Evolutionary conservation across 2,888 invertebrate genomes (phyloP).

Genomic region (Achlya flavicornis): DNA sequence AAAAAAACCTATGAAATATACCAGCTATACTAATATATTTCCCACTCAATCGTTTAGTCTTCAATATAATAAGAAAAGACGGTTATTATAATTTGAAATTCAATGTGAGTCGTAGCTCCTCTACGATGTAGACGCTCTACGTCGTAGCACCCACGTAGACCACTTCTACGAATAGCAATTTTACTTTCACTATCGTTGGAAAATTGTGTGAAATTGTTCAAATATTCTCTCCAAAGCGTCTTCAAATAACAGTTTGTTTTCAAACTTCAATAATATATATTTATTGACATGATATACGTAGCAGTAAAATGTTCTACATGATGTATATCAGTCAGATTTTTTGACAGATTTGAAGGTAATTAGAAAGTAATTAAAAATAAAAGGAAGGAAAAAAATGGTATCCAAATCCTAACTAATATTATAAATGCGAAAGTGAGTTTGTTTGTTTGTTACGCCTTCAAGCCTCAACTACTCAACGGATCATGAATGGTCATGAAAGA

Average conservation of each 20-base stretch:
- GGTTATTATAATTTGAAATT: conserved; percentile 7
- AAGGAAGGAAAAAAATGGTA: too few species aligned
- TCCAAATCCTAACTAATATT: too few species aligned
- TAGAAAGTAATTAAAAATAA: too few species aligned
- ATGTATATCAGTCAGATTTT: too few species aligned
- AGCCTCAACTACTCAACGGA: too few species aligned
- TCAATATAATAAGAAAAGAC: background rate
- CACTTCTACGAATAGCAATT: conserved; percentile 17
- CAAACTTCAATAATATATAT: conserved; percentile 9
- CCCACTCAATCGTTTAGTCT: conserved; percentile 2
- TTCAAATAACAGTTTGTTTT: background rate
- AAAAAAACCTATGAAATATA: too few species aligned
- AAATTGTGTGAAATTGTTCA: conserved; percentile 13
- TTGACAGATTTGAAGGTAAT: too few species aligned
- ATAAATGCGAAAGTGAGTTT: too few species aligned
- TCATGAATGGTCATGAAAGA: too few species aligned
- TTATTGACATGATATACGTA: too few species aligned
- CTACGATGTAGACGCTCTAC: conserved; percentile 18
- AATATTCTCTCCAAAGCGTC: conserved; percentile 5
- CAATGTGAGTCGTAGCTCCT: conserved; percentile 10
- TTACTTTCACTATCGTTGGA: conserved; percentile 15
- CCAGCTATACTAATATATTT: background rate
- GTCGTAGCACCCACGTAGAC: conserved; percentile 17
- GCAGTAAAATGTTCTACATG: too few species aligned
- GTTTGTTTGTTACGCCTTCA: too few species aligned